These are phyloP conservation scores for Ochropacha duplaris DNA, from an alignment of 2,888 invertebrate species.

Conservation along the genomic window DNA sequence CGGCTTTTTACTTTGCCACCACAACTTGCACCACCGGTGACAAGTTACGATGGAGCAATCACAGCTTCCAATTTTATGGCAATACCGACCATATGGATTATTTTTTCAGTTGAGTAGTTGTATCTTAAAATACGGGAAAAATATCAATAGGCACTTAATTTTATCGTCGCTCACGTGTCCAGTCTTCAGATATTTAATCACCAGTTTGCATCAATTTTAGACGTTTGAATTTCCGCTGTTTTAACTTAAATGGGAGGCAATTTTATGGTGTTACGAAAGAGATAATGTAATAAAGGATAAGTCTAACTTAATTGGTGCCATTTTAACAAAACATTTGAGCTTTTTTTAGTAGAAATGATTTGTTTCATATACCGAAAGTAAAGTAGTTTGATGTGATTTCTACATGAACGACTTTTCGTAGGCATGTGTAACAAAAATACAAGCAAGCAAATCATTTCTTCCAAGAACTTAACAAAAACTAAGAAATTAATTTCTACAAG, in stretches of 20 bases:
- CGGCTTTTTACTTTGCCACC: slow-evolving; percentile 18
- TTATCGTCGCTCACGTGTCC: neutral
- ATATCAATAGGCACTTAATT: neutral
- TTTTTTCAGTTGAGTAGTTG: neutral
- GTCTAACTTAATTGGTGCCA: too few relatives aligned
- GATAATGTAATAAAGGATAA: neutral
- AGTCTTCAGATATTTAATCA: neutral
- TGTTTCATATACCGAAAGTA: too few relatives aligned
- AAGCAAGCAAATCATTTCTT: neutral
- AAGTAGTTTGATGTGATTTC: too few relatives aligned
- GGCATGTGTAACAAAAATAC: neutral
- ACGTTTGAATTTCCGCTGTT: neutral
- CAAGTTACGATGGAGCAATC: slow-evolving; percentile 39
- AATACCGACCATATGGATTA: slow-evolving; percentile 1
- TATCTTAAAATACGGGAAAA: neutral
- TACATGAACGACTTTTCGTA: too few relatives aligned
- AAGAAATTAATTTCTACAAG: slow-evolving; percentile 8
- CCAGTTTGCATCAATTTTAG: neutral
- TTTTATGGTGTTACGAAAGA: neutral
- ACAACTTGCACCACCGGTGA: slow-evolving; percentile 22
- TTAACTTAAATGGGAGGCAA: neutral
- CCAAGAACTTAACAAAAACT: neutral
- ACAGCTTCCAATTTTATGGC: slow-evolving; percentile 44
- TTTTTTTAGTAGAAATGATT: too few relatives aligned
- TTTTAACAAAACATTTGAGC: too few relatives aligned